Evolutionary conservation across 2,113 vertebrate species (phyloP).

Genomic region (Lanius collurio): DNA sequence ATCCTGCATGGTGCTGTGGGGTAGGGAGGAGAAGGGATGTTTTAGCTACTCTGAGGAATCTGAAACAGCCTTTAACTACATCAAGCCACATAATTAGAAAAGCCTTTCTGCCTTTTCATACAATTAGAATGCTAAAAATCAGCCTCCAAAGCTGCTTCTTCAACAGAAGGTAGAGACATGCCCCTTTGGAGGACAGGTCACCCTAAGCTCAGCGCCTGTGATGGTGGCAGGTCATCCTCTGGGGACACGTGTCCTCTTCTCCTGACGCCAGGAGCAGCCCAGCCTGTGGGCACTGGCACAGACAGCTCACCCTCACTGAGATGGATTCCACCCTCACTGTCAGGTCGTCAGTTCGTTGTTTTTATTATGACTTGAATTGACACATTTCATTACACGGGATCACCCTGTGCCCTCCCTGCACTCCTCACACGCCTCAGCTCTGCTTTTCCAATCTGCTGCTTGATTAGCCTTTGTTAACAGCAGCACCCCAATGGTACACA

Average conservation of each 20-base stretch:
- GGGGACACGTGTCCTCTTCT: background rate
- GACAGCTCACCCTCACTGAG: background rate
- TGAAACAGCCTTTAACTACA: background rate
- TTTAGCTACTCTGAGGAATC: background rate
- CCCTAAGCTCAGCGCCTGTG: background rate
- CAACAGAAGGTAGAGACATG: background rate
- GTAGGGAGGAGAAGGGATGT: background rate
- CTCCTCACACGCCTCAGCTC: conserved; percentile 25
- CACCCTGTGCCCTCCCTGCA: background rate
- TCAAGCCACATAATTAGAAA: background rate
- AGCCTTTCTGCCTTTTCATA: background rate
- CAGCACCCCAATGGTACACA: background rate
- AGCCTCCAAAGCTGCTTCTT: background rate
- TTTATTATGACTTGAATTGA: conserved; percentile 41
- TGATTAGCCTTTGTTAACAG: conserved; percentile 11
- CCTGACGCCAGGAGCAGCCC: background rate
- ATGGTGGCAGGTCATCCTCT: background rate
- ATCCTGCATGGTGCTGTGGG: background rate
- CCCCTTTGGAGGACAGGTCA: background rate
- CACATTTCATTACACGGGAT: conserved; percentile 4
- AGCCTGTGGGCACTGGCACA: background rate
- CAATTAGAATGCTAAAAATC: background rate
- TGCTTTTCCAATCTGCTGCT: conserved; percentile 47
- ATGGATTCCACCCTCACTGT: conserved; percentile 8
- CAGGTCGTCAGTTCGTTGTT: background rate